These are phyloP conservation scores for Halictus ligatus DNA, from an alignment of 2,888 invertebrate genomes.

Conservation along the genomic window DNA sequence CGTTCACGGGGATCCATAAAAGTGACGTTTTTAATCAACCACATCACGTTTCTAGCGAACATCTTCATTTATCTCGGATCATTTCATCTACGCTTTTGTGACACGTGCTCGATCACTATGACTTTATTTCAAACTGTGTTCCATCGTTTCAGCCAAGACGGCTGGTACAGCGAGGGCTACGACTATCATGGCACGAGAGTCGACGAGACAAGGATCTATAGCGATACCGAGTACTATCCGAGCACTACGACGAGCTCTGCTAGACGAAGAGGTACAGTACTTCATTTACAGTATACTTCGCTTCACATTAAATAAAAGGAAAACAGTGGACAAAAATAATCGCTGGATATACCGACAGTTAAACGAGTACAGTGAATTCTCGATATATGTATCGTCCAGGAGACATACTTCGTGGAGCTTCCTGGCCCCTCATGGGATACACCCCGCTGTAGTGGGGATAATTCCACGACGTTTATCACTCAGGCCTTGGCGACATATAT, in stretches of 20 bases:
- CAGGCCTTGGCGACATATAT: too few species aligned
- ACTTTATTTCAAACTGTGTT: constrained; percentile 37
- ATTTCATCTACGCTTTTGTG: constrained; percentile 55
- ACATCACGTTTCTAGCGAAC: constrained; percentile 17
- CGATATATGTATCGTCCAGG: too few species aligned
- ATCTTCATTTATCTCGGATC: constrained; percentile 45
- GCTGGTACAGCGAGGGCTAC: constrained; percentile 86
- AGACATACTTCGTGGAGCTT: too few species aligned
- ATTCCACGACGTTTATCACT: too few species aligned
- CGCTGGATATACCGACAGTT: too few species aligned
- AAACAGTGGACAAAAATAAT: not conserved
- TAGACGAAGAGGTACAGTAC: constrained; percentile 73
- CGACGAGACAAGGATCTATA: constrained; percentile 84
- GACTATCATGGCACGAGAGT: constrained; percentile 84
- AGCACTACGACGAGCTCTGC: constrained; percentile 79
- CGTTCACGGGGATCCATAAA: constrained; percentile 25
- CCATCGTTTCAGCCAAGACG: constrained; percentile 85
- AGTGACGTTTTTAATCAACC: constrained; percentile 25
- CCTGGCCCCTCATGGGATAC: too few species aligned
- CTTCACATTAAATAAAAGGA: not conserved
- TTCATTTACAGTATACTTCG: not conserved
- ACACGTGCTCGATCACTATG: not conserved
- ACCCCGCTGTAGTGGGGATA: too few species aligned
- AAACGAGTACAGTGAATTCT: too few species aligned
- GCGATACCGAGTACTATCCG: constrained; percentile 84